Evolutionary conservation across 2,113 vertebrate species (phyloP), one percentile per base, ranked within the genome.

Genomic region (Forbesichthys agassizii): DNA sequence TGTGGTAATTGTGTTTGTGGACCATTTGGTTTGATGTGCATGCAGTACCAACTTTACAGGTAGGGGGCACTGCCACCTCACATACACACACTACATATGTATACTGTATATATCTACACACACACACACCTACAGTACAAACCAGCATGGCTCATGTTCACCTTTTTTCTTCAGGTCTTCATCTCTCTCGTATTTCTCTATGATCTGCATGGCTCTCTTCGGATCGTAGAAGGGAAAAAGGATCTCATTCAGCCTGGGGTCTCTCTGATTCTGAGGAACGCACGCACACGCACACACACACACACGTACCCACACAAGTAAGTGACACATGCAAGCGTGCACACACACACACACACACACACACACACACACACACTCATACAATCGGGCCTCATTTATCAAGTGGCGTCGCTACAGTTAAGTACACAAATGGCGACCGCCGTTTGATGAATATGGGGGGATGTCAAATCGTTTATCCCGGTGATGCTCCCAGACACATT

Each of bases 231-330:
- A 99, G 1, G 98, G 97, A 87, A 99, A 99, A 66, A 99, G 94
- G 92, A 99, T 99, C 91, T 99, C 98, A 69, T 99, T 99, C 89
- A 99, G 90, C 64, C 97, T 93, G 63, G 98, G 98, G 78, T 99
- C 98, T 72, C 97, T 95, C 83, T 99, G 98, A 87, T 98, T 96
- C 97, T 99, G 81, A 81, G 87, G 91, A 86, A 89, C 73, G 33
- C 64, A 85, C 80, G 7, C 13, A 66, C 90, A 62, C 63, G 73
- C 16, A 65, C 3, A 46, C 61, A 11, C 62, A 61, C 14, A 66
- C 58, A 69, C 46, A 73, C 61, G 68, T 58, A 79, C 27, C 5
- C 60, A 66, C 54, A 59, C 7, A 48, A 9, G 16, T 5, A 12
- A 54, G 49, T 36, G 14, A 55, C 47, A 64, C 42, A 51, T 27